Evolutionary conservation across 2,113 vertebrate genomes (phyloP), one percentile per base, ranked within the genome.

Genomic region (Caloenas nicobarica): DNA sequence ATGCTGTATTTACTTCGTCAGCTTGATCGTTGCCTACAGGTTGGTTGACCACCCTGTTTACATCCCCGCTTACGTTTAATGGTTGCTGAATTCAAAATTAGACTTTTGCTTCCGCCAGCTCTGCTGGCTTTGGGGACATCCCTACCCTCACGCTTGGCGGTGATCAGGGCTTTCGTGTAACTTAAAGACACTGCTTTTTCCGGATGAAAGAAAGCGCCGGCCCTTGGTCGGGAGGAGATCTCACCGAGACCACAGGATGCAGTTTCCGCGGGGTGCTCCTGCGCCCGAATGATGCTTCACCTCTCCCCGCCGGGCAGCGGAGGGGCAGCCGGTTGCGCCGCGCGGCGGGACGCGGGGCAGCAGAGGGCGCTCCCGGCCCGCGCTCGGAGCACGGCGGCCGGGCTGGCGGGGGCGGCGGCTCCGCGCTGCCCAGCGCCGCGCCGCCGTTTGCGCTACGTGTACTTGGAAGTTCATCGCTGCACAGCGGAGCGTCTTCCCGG

Each of bases 301-400:
- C 18, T 24, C 50, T 16, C 14, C 9, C 17, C 7, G 70, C 73
- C 44, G 82, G 80, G 64, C 78, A 88, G 93, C 54, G 73, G 76
- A 51, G 64, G 86, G 48, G 86, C 74, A 82, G 81, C 25, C 50
- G 29, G 6, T 2, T 5, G 16, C 28, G 34, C 8, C 36, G 68
- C 13, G 36, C 34, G 16, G 22, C 4, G 23, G 44, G 44, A 18
- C 18, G 19, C 5, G 2, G 21, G 68, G 26, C 98, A 89, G 96
- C 86, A 98, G 98, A 81, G 97, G 97, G 96, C 92, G 97, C 92
- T 96, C 61, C 94, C 91, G 54, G 91, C 88, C 91, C 91, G 46
- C 24, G 40, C 42, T 5, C 42, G 65, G 65, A 69, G 28, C n/a
- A 2, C 33, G 25, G 36, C 31, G 36, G 38, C 7, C 17, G 33